Evolutionary conservation across 2,888 invertebrate genomes (phyloP).

Genomic region (Eupeodes luniger): DNA sequence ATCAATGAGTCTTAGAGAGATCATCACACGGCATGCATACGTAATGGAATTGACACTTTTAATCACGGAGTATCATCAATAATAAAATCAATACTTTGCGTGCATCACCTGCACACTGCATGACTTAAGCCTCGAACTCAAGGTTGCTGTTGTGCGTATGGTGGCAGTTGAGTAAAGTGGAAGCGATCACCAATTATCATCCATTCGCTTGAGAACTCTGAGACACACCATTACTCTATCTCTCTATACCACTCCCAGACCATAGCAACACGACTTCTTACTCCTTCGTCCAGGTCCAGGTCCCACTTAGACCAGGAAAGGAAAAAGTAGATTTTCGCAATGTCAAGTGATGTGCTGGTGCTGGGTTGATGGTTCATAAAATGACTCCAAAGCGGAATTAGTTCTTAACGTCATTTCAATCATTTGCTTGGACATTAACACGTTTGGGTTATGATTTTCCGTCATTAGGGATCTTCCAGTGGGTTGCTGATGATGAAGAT

Average conservation of each 20-base stretch:
- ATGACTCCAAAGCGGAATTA: conserved; percentile 53
- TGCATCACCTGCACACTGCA: conserved; percentile 20
- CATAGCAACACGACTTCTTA: neutral
- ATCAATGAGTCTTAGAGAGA: conserved; percentile 43
- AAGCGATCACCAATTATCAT: conserved; percentile 67
- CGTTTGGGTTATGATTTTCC: conserved; percentile 71
- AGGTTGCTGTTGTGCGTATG: conserved; percentile 9
- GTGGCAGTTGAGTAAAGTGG: conserved; percentile 61
- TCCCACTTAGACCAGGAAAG: conserved; percentile 17
- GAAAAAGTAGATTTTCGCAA: conserved; percentile 30
- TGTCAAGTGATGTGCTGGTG: conserved; percentile 17
- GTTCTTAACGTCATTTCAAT: conserved; percentile 68
- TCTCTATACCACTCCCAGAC: neutral
- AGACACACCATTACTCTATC: neutral
- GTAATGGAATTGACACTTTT: conserved; percentile 71
- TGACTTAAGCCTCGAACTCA: neutral
- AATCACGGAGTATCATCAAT: conserved; percentile 60
- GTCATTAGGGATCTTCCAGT: conserved; percentile 61
- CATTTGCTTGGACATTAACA: conserved; percentile 70
- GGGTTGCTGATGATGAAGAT: conserved; percentile 25
- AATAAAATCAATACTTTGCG: conserved; percentile 50
- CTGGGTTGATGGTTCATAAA: neutral
- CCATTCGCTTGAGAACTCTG: neutral
- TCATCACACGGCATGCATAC: conserved; percentile 68
- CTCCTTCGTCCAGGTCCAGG: neutral